phyloP scores from a whole-genome alignment of 2,113 vertebrate species.

The Percina caprodes region DNA sequence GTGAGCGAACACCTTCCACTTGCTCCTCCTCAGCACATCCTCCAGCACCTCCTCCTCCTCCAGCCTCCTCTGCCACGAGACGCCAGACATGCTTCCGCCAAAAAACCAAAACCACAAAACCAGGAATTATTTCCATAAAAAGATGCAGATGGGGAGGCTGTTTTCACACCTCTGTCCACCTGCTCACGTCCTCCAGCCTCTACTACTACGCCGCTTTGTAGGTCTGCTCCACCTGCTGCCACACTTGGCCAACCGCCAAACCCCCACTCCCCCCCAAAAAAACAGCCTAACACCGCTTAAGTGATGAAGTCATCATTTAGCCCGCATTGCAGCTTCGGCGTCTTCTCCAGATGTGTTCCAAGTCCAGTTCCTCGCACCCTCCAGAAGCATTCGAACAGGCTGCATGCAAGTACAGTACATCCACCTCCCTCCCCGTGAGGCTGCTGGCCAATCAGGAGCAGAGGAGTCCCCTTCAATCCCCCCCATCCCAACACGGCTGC shows the following conservation, averaged over 20 bases:
- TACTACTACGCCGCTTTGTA: neutral
- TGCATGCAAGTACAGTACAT: conserved; percentile 24
- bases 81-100: conserved; percentile 72
- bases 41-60: conserved; percentile 77
- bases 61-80: conserved; percentile 74
- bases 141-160: neutral
- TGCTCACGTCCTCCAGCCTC: conserved; percentile 47
- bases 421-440: neutral
- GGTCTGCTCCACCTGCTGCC: conserved; percentile 63
- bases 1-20: conserved; percentile 77
- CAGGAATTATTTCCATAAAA: conserved; percentile 21
- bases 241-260: neutral
- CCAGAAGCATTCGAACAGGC: conserved; percentile 57
- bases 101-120: neutral
- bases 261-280: neutral
- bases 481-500: conserved; percentile 53
- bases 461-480: conserved; percentile 48
- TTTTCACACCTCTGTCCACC: conserved; percentile 34
- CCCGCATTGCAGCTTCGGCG: conserved; percentile 14
- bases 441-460: conserved; percentile 69
- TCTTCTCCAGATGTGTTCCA: conserved; percentile 58
- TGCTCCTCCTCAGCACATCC: conserved; percentile 78
- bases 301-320: conserved; percentile 71
- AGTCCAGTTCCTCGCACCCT: conserved; percentile 39
- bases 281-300: conserved; percentile 14